A percentile compares a stretch with the other conserved stretches of the same genome.
phyloP scores from a whole-genome alignment of 1,140 invertebrate species.

The Drosophila pseudoobscura region DNA sequence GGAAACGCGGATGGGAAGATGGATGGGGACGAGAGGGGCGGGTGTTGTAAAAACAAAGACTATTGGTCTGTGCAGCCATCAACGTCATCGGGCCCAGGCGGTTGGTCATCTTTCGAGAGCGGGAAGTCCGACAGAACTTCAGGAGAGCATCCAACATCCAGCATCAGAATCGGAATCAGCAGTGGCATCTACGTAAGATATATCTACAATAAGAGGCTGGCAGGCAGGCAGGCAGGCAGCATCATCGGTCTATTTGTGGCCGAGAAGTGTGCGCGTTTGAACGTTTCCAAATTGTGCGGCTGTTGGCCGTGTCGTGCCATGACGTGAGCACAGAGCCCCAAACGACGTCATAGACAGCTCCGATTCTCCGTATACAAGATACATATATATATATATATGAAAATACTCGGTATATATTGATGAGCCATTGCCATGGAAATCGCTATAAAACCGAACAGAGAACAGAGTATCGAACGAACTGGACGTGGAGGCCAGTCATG shows the following conservation, averaged over 20 bases:
- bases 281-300: slow-evolving; percentile 63
- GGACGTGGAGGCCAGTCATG: slow-evolving; percentile 2
- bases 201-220: slow-evolving; percentile 12
- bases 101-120: slow-evolving; percentile 15
- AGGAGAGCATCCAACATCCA: slow-evolving; percentile 2
- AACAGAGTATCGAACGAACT: slow-evolving; percentile 38
- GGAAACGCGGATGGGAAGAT: slow-evolving; percentile 8
- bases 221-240: slow-evolving; percentile 25
- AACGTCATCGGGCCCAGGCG: slow-evolving; percentile 34
- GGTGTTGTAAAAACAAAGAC: slow-evolving; percentile 35
- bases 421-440: slow-evolving; percentile 53
- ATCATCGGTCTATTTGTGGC: slow-evolving; percentile 68
- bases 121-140: no score
- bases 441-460: slow-evolving; percentile 45
- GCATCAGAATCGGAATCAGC: slow-evolving; percentile 14
- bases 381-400: slow-evolving; percentile 9
- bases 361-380: slow-evolving; percentile 23
- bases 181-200: slow-evolving; percentile 7
- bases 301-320: slow-evolving; percentile 47
- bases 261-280: slow-evolving; percentile 71
- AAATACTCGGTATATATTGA: background rate
- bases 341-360: slow-evolving; percentile 57
- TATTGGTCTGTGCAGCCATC: background rate
- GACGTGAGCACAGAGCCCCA: slow-evolving; percentile 57
- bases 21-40: background rate